phyloP scores from a whole-genome alignment of 2,113 vertebrate species.

The Rhea americana region DNA sequence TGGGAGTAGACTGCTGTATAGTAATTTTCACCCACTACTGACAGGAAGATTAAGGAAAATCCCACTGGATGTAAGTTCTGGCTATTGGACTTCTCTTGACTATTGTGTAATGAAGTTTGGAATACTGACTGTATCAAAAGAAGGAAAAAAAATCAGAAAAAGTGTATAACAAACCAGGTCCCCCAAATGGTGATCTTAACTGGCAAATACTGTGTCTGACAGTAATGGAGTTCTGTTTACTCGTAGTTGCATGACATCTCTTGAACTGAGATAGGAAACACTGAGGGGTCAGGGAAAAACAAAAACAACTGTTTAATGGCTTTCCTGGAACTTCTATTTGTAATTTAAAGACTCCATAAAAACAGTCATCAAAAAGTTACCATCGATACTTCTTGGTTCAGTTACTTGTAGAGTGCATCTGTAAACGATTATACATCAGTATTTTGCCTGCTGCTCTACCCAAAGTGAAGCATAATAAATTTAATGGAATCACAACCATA shows the following conservation, averaged over 20 bases:
- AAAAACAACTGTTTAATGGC: background rate
- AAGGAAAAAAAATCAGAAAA: accelerated
- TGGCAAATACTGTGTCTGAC: background rate
- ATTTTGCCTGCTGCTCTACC: background rate
- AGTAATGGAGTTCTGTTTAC: background rate
- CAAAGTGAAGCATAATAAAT: background rate
- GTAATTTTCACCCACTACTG: conserved; percentile 88
- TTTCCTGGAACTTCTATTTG: background rate
- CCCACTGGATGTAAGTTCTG: conserved; percentile 79
- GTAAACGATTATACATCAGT: background rate
- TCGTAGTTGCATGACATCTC: background rate
- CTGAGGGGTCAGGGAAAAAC: background rate
- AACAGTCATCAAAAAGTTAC: background rate
- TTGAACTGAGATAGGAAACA: background rate
- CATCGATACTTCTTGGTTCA: background rate
- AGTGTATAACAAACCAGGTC: background rate
- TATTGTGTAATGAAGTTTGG: background rate
- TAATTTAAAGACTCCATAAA: background rate
- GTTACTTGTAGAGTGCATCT: background rate
- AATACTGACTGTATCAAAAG: background rate
- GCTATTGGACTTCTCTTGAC: background rate
- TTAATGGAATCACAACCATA: background rate
- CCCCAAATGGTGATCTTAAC: background rate
- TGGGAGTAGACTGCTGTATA: conserved; percentile 75
- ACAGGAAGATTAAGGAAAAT: conserved; percentile 78